Conservation (phyloP, 2,888 invertebrate species). For the Marronus borbonicus region DNA sequence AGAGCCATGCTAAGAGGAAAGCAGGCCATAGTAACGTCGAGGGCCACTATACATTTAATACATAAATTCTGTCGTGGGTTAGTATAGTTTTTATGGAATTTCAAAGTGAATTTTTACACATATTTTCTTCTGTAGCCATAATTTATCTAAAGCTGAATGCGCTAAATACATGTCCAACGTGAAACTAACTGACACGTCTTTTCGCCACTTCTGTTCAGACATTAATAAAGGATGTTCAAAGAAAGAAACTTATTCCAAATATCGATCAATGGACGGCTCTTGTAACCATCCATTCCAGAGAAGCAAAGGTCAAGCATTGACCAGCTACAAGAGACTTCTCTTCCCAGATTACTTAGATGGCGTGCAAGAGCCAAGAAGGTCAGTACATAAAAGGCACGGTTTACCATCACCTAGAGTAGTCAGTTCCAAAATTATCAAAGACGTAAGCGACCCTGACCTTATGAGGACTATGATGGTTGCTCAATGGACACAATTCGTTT, state of each 20-base stretch:
- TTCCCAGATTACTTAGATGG: constrained; percentile 81
- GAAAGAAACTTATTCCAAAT: constrained; percentile 70
- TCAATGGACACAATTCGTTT: constrained; percentile 86
- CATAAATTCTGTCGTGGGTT: constrained; percentile 77
- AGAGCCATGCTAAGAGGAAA: constrained; percentile 76
- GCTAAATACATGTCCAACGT: constrained; percentile 76
- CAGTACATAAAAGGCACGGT: constrained; percentile 68
- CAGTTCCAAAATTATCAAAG: constrained; percentile 74
- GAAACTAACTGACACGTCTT: constrained; percentile 73
- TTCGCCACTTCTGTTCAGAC: constrained; percentile 72
- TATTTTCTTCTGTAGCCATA: constrained; percentile 61
- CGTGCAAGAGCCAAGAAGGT: constrained; percentile 69
- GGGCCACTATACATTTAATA: constrained; percentile 77
- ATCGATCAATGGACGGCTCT: constrained; percentile 79
- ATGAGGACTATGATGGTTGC: constrained; percentile 78
- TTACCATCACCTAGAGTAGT: constrained; percentile 79
- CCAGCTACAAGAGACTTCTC: constrained; percentile 78
- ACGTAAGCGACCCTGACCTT: constrained; percentile 71
- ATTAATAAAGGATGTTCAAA: constrained; percentile 64
- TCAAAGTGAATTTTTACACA: not conserved
- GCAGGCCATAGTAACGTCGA: constrained; percentile 76
- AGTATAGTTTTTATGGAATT: constrained; percentile 4
- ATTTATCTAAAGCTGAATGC: constrained; percentile 73
- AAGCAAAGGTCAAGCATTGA: constrained; percentile 78
- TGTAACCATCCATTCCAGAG: constrained; percentile 76